These are phyloP conservation scores for Arnoldichthys spilopterus DNA, from an alignment of 2,797 vertebrate genomes.

Conservation along the genomic window DNA sequence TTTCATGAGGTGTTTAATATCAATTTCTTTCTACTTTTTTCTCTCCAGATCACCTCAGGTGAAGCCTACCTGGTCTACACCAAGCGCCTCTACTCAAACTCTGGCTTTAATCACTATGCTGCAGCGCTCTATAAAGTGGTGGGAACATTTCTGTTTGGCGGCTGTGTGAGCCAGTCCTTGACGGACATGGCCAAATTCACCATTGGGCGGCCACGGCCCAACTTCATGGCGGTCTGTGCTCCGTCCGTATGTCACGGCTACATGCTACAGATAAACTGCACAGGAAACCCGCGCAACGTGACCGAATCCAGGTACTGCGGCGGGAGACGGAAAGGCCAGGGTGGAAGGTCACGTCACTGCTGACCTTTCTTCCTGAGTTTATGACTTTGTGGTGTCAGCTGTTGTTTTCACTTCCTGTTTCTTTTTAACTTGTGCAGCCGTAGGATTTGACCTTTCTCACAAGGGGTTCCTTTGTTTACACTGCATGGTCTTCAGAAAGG, in stretches of 20 bases:
- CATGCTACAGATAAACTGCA: slow-evolving; percentile 83
- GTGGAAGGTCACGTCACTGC: slow-evolving; percentile 6
- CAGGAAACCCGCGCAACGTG: slow-evolving; percentile 76
- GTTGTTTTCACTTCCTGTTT: slow-evolving; percentile 46
- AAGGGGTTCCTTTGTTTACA: slow-evolving; percentile 19
- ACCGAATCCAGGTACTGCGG: slow-evolving; percentile 86
- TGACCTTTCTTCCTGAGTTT: slow-evolving; percentile 47
- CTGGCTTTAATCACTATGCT: slow-evolving; percentile 90
- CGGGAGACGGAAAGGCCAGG: slow-evolving; percentile 12
- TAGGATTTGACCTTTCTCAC: slow-evolving; percentile 41
- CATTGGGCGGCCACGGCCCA: slow-evolving; percentile 89
- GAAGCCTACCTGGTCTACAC: slow-evolving; percentile 90
- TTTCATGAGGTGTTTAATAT: not conserved
- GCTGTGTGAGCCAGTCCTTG: slow-evolving; percentile 88
- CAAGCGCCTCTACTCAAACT: slow-evolving; percentile 86
- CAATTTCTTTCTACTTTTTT: not conserved
- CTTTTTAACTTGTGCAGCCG: slow-evolving; percentile 8
- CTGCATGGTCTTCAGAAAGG: not conserved
- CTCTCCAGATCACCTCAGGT: slow-evolving; percentile 75
- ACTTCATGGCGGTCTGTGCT: slow-evolving; percentile 87
- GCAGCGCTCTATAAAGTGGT: slow-evolving; percentile 94
- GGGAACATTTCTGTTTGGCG: slow-evolving; percentile 92
- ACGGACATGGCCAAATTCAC: slow-evolving; percentile 96
- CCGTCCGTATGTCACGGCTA: slow-evolving; percentile 84
- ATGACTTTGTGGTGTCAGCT: slow-evolving; percentile 42